These are phyloP conservation scores for Cottoperca gobio DNA, from an alignment of 2,797 vertebrate genomes.

Conservation along the genomic window DNA sequence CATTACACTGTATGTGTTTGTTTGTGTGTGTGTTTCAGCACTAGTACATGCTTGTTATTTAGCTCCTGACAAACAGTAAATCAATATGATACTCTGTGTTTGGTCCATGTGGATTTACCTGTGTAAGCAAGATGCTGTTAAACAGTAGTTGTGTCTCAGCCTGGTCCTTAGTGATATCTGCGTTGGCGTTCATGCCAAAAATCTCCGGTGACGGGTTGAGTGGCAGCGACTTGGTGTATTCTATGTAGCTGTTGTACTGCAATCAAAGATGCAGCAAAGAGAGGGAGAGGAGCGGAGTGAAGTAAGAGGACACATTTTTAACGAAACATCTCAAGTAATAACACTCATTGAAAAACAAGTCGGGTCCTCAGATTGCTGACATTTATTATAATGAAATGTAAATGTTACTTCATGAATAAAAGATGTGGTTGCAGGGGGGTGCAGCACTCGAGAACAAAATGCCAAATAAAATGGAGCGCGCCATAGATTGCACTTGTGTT, in stretches of 20 bases:
- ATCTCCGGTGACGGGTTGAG: slow-evolving; percentile 89
- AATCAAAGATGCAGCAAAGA: slow-evolving; percentile 38
- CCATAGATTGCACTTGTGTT: slow-evolving; percentile 80
- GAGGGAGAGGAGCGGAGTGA: slow-evolving; percentile 27
- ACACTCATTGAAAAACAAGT: slow-evolving; percentile 80
- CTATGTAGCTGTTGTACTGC: slow-evolving; percentile 88
- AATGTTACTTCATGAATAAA: slow-evolving; percentile 87
- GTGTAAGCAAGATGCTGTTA: slow-evolving; percentile 89
- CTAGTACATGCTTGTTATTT: not conserved
- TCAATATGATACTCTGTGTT: not conserved
- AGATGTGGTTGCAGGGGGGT: slow-evolving; percentile 72
- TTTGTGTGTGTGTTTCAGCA: not conserved
- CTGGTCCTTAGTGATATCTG: slow-evolving; percentile 91
- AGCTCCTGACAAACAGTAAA: not conserved
- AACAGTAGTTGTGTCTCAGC: slow-evolving; percentile 90
- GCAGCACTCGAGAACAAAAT: slow-evolving; percentile 72
- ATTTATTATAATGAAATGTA: slow-evolving; percentile 89
- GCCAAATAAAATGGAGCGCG: slow-evolving; percentile 82
- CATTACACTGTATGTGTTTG: not conserved
- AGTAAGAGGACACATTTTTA: slow-evolving; percentile 46
- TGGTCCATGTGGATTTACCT: slow-evolving; percentile 76
- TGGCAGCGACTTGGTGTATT: slow-evolving; percentile 89
- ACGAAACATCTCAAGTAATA: slow-evolving; percentile 69
- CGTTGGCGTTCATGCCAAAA: slow-evolving; percentile 92
- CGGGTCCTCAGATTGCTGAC: slow-evolving; percentile 83